Conservation (phyloP, 2,888 invertebrate species). For the Torymus auratus region DNA sequence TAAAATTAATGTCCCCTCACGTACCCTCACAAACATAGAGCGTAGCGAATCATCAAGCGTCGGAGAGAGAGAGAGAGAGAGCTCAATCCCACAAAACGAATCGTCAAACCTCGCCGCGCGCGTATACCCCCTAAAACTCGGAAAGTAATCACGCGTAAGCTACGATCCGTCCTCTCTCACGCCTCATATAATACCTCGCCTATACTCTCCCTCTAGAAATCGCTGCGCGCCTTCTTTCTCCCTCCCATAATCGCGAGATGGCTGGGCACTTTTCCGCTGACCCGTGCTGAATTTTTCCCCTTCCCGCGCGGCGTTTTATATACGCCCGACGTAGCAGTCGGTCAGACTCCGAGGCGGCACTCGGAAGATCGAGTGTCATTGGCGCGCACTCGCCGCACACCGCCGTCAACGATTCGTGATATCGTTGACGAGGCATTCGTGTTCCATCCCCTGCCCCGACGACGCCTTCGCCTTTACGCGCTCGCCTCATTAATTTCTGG, state of each 20-base stretch:
- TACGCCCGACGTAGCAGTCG: conserved; percentile 20
- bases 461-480: conserved; percentile 1
- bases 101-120: neutral
- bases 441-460: neutral
- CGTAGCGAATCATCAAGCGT: no score
- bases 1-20: no score
- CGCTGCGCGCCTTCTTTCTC: neutral
- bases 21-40: no score
- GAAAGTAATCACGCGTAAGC: conserved; percentile 14
- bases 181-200: conserved; percentile 20
- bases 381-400: neutral
- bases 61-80: no score
- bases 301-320: conserved; percentile 16
- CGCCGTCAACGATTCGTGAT: conserved; percentile 26
- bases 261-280: conserved; percentile 21
- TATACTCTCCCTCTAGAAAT: conserved; percentile 3
- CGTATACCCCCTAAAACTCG: neutral
- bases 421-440: conserved; percentile 31
- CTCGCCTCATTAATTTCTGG: conserved; percentile 54
- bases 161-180: neutral
- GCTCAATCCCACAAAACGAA: neutral
- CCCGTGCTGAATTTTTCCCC: conserved; percentile 2
- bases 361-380: conserved; percentile 36
- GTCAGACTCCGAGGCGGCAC: conserved; percentile 27
- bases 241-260: neutral